Base-by-base conservation (phyloP, 2,888 invertebrate genomes). In the Pristionchus maxplancki region DNA sequence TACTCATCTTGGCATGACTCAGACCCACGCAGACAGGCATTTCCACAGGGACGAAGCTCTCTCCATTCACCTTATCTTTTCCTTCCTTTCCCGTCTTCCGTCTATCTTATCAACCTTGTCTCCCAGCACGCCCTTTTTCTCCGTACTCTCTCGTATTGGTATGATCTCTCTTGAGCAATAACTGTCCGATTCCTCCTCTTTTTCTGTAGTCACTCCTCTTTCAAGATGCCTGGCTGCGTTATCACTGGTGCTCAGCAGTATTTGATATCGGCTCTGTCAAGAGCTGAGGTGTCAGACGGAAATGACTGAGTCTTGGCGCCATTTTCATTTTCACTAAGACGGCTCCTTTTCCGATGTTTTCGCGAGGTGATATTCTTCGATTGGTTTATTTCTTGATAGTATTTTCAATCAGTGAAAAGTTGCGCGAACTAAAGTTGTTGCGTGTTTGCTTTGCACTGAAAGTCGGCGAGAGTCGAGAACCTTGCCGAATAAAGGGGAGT, bases 231-330 rank as follows among this genome's bases (percentile, higher is more conserved):
- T 71, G 8, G 37, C 71, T 71, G 37, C 71, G 37, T 71, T 48
- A 40, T 48, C 78, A 44, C 11, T 13, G n/a, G 28, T 34, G 28
- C 44, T 34, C 31, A 28, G 28, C 78, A n/a, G 78, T 78, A 78
- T 78, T 78, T 78, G 78, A 78, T 78, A 48, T 78, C 71, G 37
- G 37, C 71, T 67, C 31, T 34, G 31, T 31, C 31, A 67, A 67
- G 64, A 67, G 64, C 64, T 71, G 71, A 71, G 71, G 34, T 34
- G 71, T 71, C 71, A 71, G 20, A 71, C 58, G 71, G 78, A 78
- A 40, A 78, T 34, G 44, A 28, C 78, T 48, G 44, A 24, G 44
- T n/a, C 78, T 44, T 20, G 58, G n/a, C 58, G 37, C 40, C 17
- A 28, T 4, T n/a, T n/a, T n/a, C 58, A 24, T 58, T 58, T 58